Base-by-base conservation (phyloP, 2,113 vertebrate genomes). In the Aramus guarauna region DNA sequence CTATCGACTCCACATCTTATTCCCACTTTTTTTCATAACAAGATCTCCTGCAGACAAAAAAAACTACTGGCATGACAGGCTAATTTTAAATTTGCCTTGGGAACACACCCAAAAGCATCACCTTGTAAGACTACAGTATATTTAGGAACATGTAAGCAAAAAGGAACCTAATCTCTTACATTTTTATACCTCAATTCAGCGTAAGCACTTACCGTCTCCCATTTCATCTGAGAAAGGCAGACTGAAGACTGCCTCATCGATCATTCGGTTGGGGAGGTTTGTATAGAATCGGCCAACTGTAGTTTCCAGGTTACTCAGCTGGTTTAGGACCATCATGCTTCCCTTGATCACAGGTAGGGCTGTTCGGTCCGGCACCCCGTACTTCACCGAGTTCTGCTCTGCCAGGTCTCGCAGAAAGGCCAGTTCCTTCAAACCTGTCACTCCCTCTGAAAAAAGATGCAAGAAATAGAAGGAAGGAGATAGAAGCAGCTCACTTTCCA, bases 321-420 rank as follows among this genome's bases (percentile, higher is more conserved):
- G 99, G 97, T 99, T 99, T 6, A 99, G 98, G 5, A 99, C 99
- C 99, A 99, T 99, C 99, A 99, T 99, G 97, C 99, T 99, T 26
- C 99, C 99, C 97, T 99, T 99, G 82, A 98, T 97, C 50, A 99
- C 99, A 0, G 99, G 99, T 12, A 99, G 98, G 37, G 94, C 91
- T 2, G 94, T 96, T n/a, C 98, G 98, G 80, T 99, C 99, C 0
- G 97, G 96, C 47, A 99, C 97, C 0, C 99, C 99, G 0, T 99
- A 99, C 94, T 99, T 99, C 43, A 98, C 97, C 0, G 98, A 99
- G 92, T 99, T 99, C 98, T 99, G 99, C 95, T 99, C 99, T 0
- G 99, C 99, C 39, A 99, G 98, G 96, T 99, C 99, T 53, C 99
- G 96, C 88, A 99, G 98, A 96, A 99, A 99, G 5, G 99, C 99